These are phyloP conservation scores for Caenorhabditis afra DNA, from an alignment of 2,888 invertebrate species.

Conservation along the genomic window DNA sequence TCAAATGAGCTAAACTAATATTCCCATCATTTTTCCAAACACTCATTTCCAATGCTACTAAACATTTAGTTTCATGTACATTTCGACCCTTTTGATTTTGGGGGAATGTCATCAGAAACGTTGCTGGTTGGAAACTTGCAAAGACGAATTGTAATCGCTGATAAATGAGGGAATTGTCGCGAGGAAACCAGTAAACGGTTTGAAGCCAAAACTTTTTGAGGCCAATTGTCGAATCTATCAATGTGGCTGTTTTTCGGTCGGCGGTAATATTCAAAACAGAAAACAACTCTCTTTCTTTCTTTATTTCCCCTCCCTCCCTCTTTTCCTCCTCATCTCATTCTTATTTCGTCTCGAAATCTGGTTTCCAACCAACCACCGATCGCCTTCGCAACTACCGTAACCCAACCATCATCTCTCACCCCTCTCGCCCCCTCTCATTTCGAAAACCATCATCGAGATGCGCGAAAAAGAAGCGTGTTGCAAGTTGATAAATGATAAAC, in stretches of 20 bases:
- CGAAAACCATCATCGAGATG: slow-evolving; percentile 28
- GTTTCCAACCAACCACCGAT: slow-evolving; percentile 10
- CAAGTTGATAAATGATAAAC: slow-evolving; percentile 58
- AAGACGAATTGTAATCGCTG: not conserved
- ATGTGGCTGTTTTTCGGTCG: slow-evolving; percentile 30
- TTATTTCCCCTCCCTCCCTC: slow-evolving; percentile 14
- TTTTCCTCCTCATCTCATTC: slow-evolving; percentile 5
- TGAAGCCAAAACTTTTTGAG: slow-evolving; percentile 39
- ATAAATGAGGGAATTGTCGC: not conserved
- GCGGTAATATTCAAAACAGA: slow-evolving; percentile 53
- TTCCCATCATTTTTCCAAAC: too few species aligned
- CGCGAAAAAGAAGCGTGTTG: slow-evolving; percentile 56
- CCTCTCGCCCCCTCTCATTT: slow-evolving; percentile 1
- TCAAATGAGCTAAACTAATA: too few species aligned
- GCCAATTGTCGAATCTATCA: slow-evolving; percentile 55
- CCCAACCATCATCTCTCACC: too few species aligned
- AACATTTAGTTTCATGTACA: too few species aligned
- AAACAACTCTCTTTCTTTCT: slow-evolving; percentile 17
- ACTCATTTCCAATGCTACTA: too few species aligned
- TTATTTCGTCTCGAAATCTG: not conserved
- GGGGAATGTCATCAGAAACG: not conserved
- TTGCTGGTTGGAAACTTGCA: not conserved
- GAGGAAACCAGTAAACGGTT: slow-evolving; percentile 27
- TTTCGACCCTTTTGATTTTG: too few species aligned
- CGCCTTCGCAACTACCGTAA: slow-evolving; percentile 30